Conservation (phyloP, 2,113 vertebrate genomes). For the Abramis brama region DNA sequence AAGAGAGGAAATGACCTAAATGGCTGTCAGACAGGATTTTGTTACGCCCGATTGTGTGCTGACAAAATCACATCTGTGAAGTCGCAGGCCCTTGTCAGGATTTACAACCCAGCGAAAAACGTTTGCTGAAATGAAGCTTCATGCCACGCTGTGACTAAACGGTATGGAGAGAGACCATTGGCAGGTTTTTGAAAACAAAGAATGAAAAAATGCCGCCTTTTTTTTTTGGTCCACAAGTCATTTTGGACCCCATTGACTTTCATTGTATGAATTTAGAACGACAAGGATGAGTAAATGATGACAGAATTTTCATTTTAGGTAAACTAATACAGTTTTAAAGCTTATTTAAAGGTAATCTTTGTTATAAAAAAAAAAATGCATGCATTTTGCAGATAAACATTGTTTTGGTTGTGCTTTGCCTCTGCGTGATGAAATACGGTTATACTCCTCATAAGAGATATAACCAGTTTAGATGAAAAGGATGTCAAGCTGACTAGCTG, state of each 20-base stretch:
- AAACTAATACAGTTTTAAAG: neutral
- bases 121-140: neutral
- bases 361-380: too few species aligned
- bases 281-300: neutral
- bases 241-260: neutral
- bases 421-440: too few species aligned
- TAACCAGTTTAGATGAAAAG: too few species aligned
- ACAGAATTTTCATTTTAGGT: neutral
- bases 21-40: constrained; percentile 74
- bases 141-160: constrained; percentile 65
- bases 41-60: constrained; percentile 76
- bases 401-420: too few species aligned
- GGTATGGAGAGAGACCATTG: constrained; percentile 59
- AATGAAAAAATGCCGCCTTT: neutral
- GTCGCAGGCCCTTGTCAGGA: constrained; percentile 61
- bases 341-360: neutral
- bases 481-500: too few species aligned
- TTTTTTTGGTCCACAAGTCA: neutral
- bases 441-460: too few species aligned
- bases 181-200: constrained; percentile 48
- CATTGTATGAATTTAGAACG: neutral
- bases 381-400: too few species aligned
- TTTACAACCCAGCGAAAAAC: constrained; percentile 61
- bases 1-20: constrained; percentile 79
- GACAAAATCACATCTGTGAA: constrained; percentile 73